Evolutionary conservation across 2,888 invertebrate genomes (phyloP), one percentile per base, ranked within the genome.

Genomic region (Torymus tubicola): DNA sequence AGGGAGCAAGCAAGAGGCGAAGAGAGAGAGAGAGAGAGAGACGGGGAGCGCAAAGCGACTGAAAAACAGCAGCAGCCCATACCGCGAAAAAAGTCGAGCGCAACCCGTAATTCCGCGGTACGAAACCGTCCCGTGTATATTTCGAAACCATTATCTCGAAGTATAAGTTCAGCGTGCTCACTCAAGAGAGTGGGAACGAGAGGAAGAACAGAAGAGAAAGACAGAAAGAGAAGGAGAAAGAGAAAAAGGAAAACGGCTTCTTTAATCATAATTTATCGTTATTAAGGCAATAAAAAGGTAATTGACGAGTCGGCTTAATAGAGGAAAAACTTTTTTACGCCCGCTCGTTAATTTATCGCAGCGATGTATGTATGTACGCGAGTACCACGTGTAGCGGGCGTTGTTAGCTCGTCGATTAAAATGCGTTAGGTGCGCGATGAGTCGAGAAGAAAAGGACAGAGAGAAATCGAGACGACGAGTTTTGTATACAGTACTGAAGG

Each of bases 241-340:
- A 16, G 11, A 2, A 4, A 57, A 8, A 42, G 31, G 21, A 63
- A 63, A n/a, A 13, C 16, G 11, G 18, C 50, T 58, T 53, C 52
- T 69, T 80, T 42, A 69, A 70, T 74, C 68, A 52, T 70, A 80
- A 80, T 70, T 80, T 69, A 74, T 80, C 21, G 63, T 74, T 74
- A 74, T 80, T 80, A 61, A 80, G 53, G 71, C 50, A 75, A 67
- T 75, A 71, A 80, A 75, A 70, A 16, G 42, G 55, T 80, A 71
- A 80, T 80, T 75, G 74, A 70, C 70, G 70, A 64, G 58, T 61
- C 67, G 24, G 58, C 64, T 70, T 67, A 42, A 80, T 71, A 50
- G 75, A 75, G 80, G 69, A 75, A 64, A 75, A 70, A 80, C 55
- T 80, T 61, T 61, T 73, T 76, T 63, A 78, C 77, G 11, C 24